These are phyloP conservation scores for Crotalus viridis DNA, from an alignment of 2,113 vertebrate genomes.

Conservation along the genomic window DNA sequence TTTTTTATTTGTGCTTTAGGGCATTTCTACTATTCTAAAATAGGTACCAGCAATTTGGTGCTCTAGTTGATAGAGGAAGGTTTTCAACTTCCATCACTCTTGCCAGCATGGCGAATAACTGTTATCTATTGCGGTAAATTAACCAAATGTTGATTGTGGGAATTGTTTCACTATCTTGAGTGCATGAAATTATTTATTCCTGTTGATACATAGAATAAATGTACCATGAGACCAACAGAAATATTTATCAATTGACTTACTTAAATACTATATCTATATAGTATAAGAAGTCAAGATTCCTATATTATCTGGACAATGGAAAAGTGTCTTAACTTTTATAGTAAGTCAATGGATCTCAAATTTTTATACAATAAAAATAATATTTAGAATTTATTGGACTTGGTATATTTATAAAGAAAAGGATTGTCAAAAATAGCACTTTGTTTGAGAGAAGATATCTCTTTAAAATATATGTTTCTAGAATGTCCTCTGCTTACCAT, in stretches of 20 bases:
- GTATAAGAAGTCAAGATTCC: background rate
- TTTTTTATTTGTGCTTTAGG: background rate
- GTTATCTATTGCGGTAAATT: background rate
- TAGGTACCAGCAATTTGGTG: background rate
- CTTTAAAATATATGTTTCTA: background rate
- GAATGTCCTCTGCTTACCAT: background rate
- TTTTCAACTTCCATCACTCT: background rate
- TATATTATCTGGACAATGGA: background rate
- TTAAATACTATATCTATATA: background rate
- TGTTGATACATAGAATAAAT: background rate
- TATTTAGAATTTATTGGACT: background rate
- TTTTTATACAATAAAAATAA: background rate
- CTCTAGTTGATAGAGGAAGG: background rate
- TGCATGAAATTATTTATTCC: background rate
- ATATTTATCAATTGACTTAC: background rate
- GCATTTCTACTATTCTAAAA: background rate
- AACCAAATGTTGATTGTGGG: background rate
- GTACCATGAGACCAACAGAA: background rate
- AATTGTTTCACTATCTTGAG: background rate
- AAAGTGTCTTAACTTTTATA: background rate
- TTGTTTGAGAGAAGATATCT: background rate
- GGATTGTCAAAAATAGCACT: background rate
- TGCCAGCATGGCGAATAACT: background rate
- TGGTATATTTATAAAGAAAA: background rate
- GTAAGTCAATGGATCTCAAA: background rate